Evolutionary conservation across 2,888 invertebrate genomes (phyloP).

Genomic region (Tolmerus cingulatus): DNA sequence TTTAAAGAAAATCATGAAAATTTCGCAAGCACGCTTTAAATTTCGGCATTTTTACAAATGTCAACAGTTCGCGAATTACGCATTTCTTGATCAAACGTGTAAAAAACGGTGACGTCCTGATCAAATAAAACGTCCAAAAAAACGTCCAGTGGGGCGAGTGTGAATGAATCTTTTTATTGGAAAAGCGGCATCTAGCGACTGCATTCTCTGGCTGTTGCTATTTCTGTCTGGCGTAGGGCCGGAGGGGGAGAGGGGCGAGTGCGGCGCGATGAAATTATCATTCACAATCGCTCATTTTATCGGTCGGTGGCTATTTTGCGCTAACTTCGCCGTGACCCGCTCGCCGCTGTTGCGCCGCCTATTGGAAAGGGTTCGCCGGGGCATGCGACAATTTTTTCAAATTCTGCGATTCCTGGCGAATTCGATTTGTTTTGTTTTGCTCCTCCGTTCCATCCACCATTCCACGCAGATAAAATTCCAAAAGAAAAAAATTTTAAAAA

Average conservation of each 20-base stretch:
- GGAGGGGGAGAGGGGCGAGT: neutral
- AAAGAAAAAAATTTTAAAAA: neutral
- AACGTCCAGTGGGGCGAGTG: neutral
- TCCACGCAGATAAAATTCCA: neutral
- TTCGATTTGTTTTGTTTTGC: neutral
- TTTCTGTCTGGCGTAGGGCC: neutral
- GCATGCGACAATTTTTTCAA: neutral
- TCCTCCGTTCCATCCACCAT: neutral
- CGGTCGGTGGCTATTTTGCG: neutral
- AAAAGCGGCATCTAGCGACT: neutral
- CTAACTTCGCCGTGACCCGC: neutral
- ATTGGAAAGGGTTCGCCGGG: neutral
- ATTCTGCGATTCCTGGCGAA: neutral
- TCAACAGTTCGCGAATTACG: too few species aligned
- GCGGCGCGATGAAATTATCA: neutral
- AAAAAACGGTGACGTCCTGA: neutral
- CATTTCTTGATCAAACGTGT: neutral
- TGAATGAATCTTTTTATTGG: neutral
- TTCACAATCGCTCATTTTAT: neutral
- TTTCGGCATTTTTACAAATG: too few species aligned
- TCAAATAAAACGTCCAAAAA: neutral
- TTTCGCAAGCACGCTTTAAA: too few species aligned
- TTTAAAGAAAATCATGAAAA: too few species aligned
- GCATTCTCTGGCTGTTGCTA: neutral
- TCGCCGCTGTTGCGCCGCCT: neutral